These are phyloP conservation scores for Microplitis mediator DNA, from an alignment of 1,140 invertebrate species.

Conservation along the genomic window DNA sequence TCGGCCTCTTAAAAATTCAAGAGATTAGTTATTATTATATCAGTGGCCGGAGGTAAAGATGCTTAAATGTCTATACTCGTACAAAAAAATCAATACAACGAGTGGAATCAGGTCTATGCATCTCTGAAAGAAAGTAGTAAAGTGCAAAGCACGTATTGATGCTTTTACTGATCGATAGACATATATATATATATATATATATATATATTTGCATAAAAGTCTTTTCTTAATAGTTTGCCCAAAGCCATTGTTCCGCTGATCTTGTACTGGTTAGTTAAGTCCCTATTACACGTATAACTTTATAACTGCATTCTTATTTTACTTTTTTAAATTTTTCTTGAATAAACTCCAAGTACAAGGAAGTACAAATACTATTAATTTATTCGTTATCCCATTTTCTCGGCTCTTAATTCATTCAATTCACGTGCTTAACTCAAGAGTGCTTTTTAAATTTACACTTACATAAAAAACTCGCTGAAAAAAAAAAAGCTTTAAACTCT, in stretches of 20 bases:
- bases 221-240: not conserved
- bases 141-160: slow-evolving; percentile 24
- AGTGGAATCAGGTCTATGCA: slow-evolving; percentile 16
- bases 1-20: not conserved
- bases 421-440: too few species aligned
- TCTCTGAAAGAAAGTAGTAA: not conserved
- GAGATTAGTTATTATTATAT: not conserved
- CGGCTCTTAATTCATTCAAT: too few species aligned
- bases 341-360: not conserved
- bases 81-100: slow-evolving; percentile 22
- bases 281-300: not conserved
- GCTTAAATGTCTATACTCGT: not conserved
- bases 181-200: not conserved
- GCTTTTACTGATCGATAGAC: slow-evolving; percentile 15
- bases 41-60: slow-evolving; percentile 14
- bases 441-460: too few species aligned
- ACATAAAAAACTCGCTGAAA: too few species aligned
- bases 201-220: not conserved
- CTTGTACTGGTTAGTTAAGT: not conserved
- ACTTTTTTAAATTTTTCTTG: not conserved
- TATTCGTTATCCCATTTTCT: too few species aligned
- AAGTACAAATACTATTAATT: too few species aligned
- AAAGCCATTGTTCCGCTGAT: not conserved
- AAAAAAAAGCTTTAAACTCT: too few species aligned
- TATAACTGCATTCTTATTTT: not conserved